Percentiles rank a stretch among this genome's conserved stretches.
Evolutionary conservation across 2,797 vertebrate genomes (phyloP).

Genomic region (Clarias fuscus): DNA sequence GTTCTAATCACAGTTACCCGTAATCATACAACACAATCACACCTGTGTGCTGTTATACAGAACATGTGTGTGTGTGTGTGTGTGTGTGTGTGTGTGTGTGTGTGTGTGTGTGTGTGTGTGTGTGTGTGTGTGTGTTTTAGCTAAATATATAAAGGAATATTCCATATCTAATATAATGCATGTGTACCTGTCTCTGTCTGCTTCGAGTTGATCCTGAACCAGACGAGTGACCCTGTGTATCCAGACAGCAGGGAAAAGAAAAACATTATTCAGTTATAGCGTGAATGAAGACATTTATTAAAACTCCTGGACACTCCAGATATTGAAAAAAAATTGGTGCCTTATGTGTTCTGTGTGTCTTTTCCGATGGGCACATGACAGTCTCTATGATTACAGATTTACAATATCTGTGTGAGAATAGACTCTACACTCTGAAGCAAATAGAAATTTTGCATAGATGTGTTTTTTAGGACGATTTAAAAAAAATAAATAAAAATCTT

Average conservation of each 20-base stretch:
- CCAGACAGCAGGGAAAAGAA: background rate
- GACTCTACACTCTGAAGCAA: background rate
- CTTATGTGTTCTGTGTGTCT: background rate
- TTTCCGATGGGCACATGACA: background rate
- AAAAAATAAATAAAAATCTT: too few relatives aligned
- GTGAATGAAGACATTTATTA: background rate
- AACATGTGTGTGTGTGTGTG: too few relatives aligned
- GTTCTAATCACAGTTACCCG: background rate
- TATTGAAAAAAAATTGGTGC: background rate
- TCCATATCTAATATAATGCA: background rate
- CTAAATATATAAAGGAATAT: too few relatives aligned
- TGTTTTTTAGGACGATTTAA: background rate
- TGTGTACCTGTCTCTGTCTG: slow-evolving; percentile 66
- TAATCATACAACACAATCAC: slow-evolving; percentile 1
- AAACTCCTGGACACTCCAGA: background rate
- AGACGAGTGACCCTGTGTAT: slow-evolving; percentile 56
- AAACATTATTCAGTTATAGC: background rate
- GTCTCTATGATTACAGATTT: background rate
- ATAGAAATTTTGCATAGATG: background rate
- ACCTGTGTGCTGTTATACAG: background rate
- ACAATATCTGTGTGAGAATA: background rate
- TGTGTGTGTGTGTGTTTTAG: too few relatives aligned
- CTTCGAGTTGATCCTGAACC: slow-evolving; percentile 33
- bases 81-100: too few relatives aligned
- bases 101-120: too few relatives aligned